Base-by-base conservation (phyloP, 2,797 vertebrate species). In the Bryconaethiops microstoma region DNA sequence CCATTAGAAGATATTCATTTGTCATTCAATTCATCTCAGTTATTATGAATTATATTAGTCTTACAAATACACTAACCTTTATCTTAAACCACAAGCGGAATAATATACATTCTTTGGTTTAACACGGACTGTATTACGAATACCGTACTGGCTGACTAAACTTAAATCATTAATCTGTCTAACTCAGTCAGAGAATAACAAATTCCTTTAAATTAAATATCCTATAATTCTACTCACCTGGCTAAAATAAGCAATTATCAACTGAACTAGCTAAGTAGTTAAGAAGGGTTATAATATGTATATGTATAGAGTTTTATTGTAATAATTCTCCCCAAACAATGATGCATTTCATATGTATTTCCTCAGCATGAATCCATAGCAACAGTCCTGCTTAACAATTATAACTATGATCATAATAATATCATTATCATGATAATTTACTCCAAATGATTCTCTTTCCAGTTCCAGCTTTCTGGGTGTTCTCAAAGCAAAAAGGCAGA, bases 351-450 rank as follows among this genome's bases (percentile, higher is more conserved):
- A 25, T 4, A 59, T 9, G 21, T 29, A 65, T n/a, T 29, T 75
- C n/a, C 2, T 7, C 2, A 57, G 25, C 8, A 42, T 70, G 77
- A 29, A 23, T 68, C 9, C 9, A 23, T 45, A 62, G 54, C 16
- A 82, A 73, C 67, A 10, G 21, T 45, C 21, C 62, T 78, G 19
- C 40, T 73, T 64, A 25, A 67, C 29, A 82, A 39, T 52, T 55
- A 42, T 55, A 2, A 50, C 48, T 50, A 8, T 19, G 17, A 65
- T 39, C 7, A 72, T 71, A 65, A 76, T 52, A 50, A 10, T 12
- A 50, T 50, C 2, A 50, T 50, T 50, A 8, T 19, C 7, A 65
- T 39, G 17, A 72, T 71, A 64, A 76, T 50, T 65, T 77, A 40
- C 59, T 29, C 35, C 54, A 59, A 82, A 63, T 70, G 55, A 55